Conservation (phyloP, 2,888 invertebrate species). For the Myathropa florea region DNA sequence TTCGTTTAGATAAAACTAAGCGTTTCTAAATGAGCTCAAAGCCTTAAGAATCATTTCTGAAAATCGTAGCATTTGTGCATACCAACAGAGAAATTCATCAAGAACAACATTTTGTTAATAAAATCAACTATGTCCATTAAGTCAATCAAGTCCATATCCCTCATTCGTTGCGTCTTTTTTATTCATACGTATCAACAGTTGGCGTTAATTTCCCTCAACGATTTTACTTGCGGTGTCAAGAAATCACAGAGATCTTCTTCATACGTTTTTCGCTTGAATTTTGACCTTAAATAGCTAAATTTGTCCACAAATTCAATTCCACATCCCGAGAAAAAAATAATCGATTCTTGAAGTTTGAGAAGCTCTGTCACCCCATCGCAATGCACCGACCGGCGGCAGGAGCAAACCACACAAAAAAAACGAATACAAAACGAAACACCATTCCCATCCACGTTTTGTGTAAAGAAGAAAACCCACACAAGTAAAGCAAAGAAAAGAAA, state of each 20-base stretch:
- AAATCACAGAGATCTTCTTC: background rate
- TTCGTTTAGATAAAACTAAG: too few relatives aligned
- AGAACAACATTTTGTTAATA: too few relatives aligned
- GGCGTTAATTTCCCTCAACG: background rate
- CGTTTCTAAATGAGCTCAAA: too few relatives aligned
- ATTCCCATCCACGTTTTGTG: background rate
- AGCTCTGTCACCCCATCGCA: conserved; percentile 36
- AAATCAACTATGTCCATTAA: too few relatives aligned
- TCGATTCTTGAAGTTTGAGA: conserved; percentile 62
- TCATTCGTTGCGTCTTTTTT: background rate
- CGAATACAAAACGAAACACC: background rate
- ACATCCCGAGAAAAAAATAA: conserved; percentile 54
- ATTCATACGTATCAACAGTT: background rate
- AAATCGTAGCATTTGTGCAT: too few relatives aligned
- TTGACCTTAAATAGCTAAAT: conserved; percentile 66
- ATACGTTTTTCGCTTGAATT: conserved; percentile 39
- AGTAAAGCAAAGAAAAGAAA: conserved; percentile 34
- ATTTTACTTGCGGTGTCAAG: background rate
- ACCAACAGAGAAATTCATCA: too few relatives aligned
- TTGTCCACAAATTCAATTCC: conserved; percentile 43
- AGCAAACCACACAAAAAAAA: conserved; percentile 22
- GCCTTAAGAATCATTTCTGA: too few relatives aligned
- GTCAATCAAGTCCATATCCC: background rate
- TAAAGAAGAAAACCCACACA: conserved; percentile 48
- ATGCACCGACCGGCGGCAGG: conserved; percentile 47